A percentile compares a stretch with the other conserved stretches of the same genome.
Conservation (phyloP, 2,888 invertebrate species). For the Macrosiphum euphorbiae region DNA sequence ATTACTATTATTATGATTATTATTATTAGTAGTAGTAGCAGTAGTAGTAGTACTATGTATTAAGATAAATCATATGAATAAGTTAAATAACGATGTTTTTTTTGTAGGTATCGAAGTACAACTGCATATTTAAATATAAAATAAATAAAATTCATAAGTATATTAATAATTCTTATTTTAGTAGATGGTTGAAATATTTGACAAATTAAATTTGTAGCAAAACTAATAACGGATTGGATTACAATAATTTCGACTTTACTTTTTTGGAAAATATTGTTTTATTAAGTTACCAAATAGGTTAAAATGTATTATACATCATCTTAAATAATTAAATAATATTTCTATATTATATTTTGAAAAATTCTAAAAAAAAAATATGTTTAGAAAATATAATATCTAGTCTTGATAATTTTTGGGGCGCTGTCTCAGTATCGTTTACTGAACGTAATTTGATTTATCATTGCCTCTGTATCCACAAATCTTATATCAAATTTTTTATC, state of each 20-base stretch:
- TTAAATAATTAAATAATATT: not conserved
- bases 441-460: not conserved
- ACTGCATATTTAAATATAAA: not conserved
- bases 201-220: not conserved
- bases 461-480: not conserved
- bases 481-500: not conserved
- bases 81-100: not conserved
- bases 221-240: not conserved
- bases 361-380: not conserved
- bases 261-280: not conserved
- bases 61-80: not conserved
- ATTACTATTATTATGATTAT: too few species aligned
- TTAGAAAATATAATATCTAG: not conserved
- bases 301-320: not conserved
- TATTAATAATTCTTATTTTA: not conserved
- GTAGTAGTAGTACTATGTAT: not conserved
- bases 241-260: not conserved
- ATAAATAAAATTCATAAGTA: not conserved
- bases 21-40: too few species aligned
- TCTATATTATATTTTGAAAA: not conserved
- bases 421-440: not conserved
- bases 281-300: not conserved
- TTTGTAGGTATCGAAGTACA: not conserved
- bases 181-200: not conserved
- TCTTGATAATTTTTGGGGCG: not conserved